Evolutionary conservation across 30 jellyfish, hydroid and myxozoan species (phyloP), one percentile per base, ranked within the genome.

Genomic region (Haliclystus octoradiatus): DNA sequence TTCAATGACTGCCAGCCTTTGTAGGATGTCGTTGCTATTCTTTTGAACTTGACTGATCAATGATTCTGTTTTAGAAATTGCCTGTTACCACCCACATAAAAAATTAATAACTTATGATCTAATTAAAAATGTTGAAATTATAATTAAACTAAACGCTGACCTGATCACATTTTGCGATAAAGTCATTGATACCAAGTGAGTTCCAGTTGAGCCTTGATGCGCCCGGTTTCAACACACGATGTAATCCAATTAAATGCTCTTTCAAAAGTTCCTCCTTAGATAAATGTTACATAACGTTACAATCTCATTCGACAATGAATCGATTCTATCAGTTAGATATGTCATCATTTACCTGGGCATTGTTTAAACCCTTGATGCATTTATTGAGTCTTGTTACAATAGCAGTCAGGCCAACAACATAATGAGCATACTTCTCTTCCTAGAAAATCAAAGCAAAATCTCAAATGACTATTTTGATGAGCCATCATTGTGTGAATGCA

Each of bases 201-300:
- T 89, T 89, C 98, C 98, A 89, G 66, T 89, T 89, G 84, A 89
- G 61, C n/a, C 98, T 71, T 50, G 76, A 73, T 30, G 84, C 93
- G 2, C 98, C 98, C 2, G 98, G 98, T 33, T 77, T 89, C 63
- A 89, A 75, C 33, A 77, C 94, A 1, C 98, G 95, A 28, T 81
- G 95, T 62, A 89, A 77, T 33, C 82, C 95, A 31, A 75, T 89
- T 62, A 89, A 63, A 65, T 89, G 95, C 32, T 82, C 95, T 29
- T 81, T 92, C 22, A 89, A 64, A 23, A 89, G 83, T 50, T 81
- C 94, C 34, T 61, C 74, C 98, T 89, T 19, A 51, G 29, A 65
- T 3, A 31, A 28, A 23, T 1, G 32, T 25, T 24, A n/a, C 62
- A 46, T 22, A 70, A 4, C 24, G 1, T 1, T 1, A 1, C 28